phyloP scores from a whole-genome alignment of 2,797 vertebrate species.

The Falco rusticolus region DNA sequence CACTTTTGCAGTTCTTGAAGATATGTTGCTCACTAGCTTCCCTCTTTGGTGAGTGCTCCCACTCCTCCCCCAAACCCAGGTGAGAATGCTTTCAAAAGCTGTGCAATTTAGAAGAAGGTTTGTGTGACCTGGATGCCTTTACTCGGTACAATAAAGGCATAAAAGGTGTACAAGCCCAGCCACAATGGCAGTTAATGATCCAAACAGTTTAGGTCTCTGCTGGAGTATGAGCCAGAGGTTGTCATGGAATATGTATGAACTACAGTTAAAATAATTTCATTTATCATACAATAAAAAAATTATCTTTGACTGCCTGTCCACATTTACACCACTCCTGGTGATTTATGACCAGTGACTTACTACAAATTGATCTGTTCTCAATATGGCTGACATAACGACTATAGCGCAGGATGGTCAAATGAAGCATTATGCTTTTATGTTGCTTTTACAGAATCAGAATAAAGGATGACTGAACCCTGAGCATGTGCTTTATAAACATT shows the following conservation, averaged over 20 bases:
- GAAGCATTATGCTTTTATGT: not conserved
- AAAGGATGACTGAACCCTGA: not conserved
- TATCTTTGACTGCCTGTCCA: conserved; percentile 3
- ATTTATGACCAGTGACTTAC: not conserved
- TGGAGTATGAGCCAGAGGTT: not conserved
- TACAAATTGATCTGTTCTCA: not conserved
- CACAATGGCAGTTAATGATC: not conserved
- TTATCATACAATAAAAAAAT: not conserved
- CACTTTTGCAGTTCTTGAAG: not conserved
- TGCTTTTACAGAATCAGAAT: not conserved
- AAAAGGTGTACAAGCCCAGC: not conserved
- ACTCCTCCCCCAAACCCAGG: not conserved
- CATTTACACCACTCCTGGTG: not conserved
- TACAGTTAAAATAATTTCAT: conserved; percentile 14
- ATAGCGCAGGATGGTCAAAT: accelerated
- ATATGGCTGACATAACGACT: accelerated
- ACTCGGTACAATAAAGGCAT: not conserved
- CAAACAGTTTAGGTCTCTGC: not conserved
- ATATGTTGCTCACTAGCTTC: not conserved
- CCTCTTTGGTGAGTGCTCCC: not conserved
- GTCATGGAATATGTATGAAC: not conserved
- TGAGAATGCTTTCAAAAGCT: not conserved
- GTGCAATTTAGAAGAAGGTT: not conserved
- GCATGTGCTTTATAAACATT: not conserved
- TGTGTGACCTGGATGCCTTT: not conserved